A percentile compares a stretch with the other conserved stretches of the same genome.
These are phyloP conservation scores for Catostomus latipinnis DNA, from an alignment of 2,797 vertebrate species.

Conservation along the genomic window DNA sequence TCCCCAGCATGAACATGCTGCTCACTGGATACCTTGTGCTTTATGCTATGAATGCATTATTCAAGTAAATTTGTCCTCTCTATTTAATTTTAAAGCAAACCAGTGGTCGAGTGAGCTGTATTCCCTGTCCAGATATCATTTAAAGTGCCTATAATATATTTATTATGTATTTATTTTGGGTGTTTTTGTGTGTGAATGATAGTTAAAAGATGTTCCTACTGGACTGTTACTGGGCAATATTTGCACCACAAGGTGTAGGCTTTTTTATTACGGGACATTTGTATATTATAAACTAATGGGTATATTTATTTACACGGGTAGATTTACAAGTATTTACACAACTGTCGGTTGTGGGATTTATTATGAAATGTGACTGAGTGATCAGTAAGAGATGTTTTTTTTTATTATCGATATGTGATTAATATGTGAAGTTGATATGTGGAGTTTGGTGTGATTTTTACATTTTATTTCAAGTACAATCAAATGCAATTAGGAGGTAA, in stretches of 20 bases:
- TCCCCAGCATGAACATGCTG: slow-evolving; percentile 12
- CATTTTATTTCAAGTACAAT: no score
- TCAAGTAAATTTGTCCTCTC: neutral
- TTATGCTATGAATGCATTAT: slow-evolving; percentile 27
- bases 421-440: no score
- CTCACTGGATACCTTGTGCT: slow-evolving; percentile 4
- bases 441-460: no score
- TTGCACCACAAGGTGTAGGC: no score
- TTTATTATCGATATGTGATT: no score
- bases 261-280: neutral
- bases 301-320: neutral
- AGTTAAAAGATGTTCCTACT: neutral
- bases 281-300: neutral
- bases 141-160: neutral
- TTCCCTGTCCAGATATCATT: slow-evolving; percentile 12
- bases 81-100: neutral
- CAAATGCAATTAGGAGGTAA: no score
- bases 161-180: neutral
- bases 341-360: neutral
- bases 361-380: neutral
- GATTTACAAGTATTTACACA: neutral
- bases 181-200: neutral
- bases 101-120: neutral
- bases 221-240: no score
- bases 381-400: neutral